Evolutionary conservation across 2,888 invertebrate species (phyloP).

Genomic region (Nemapogon koenigi): DNA sequence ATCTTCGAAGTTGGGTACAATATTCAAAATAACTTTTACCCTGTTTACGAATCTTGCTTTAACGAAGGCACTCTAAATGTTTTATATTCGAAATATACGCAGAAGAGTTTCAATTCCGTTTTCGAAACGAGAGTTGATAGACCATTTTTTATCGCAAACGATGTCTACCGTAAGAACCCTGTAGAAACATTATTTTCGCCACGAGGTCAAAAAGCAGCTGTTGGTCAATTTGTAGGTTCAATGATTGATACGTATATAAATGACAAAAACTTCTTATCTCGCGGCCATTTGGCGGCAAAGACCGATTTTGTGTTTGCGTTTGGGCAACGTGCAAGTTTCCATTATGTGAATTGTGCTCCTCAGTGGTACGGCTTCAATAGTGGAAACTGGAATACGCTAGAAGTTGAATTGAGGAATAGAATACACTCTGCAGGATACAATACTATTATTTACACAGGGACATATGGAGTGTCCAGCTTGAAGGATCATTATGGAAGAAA

Average conservation of each 20-base stretch:
- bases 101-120: constrained; percentile 44
- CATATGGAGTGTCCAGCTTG: constrained; percentile 62
- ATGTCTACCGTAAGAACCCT: constrained; percentile 28
- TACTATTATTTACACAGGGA: constrained; percentile 66
- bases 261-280: constrained; percentile 43
- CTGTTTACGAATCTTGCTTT: constrained; percentile 47
- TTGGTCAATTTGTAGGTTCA: constrained; percentile 32
- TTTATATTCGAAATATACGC: constrained; percentile 45
- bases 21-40: constrained; percentile 31
- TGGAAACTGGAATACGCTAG: constrained; percentile 66
- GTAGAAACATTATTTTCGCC: constrained; percentile 40
- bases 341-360: constrained; percentile 71
- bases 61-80: constrained; percentile 28
- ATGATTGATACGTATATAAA: constrained; percentile 43
- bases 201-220: constrained; percentile 29
- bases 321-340: constrained; percentile 68
- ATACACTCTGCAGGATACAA: constrained; percentile 32
- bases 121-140: constrained; percentile 41
- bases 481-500: constrained; percentile 35
- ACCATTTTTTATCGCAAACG: constrained; percentile 38
- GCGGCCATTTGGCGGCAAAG: constrained; percentile 71
- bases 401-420: constrained; percentile 45
- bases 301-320: constrained; percentile 68
- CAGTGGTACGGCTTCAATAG: constrained; percentile 72
- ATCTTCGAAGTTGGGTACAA: constrained; percentile 45